Percentiles rank a stretch among this genome's conserved stretches.
phyloP scores from a whole-genome alignment of 35 echinoderm and acorn worm genomes.

The Lytechinus variegatus region DNA sequence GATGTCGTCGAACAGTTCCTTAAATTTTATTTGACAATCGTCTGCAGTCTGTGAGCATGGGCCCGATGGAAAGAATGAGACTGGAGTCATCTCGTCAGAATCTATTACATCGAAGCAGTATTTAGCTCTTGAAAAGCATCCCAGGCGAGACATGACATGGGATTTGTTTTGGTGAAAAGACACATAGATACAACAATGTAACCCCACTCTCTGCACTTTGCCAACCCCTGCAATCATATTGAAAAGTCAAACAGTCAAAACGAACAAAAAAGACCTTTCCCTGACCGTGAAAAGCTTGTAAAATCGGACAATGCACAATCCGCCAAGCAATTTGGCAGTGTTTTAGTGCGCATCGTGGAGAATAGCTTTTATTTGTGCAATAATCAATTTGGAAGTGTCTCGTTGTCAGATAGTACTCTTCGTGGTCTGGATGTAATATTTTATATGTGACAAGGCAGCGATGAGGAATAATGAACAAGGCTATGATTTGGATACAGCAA shows the following conservation, averaged over 20 bases:
- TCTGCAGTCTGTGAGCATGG: neutral
- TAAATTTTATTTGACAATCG: neutral
- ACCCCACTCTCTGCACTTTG: neutral
- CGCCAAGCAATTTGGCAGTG: neutral
- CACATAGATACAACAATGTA: neutral
- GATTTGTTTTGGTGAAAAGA: neutral
- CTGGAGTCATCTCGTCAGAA: neutral
- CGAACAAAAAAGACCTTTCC: neutral
- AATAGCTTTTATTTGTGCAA: constrained; percentile 1
- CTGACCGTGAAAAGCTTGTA: constrained; percentile 1
- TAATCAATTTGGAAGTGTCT: constrained; percentile 19
- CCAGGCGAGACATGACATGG: neutral
- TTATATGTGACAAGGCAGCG: neutral
- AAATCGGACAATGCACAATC: neutral
- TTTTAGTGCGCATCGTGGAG: neutral
- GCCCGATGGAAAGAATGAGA: neutral
- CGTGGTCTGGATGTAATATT: neutral
- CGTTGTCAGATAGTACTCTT: neutral
- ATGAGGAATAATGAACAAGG: constrained; percentile 7
- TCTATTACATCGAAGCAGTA: neutral
- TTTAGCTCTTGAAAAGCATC: neutral
- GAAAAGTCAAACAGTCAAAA: constrained; percentile 1
- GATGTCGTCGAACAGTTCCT: neutral
- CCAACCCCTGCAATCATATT: neutral
- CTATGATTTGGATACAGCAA: constrained; percentile 44